Base-by-base conservation (phyloP, 2,113 vertebrate genomes). In the Cricetomys ansorgei region DNA sequence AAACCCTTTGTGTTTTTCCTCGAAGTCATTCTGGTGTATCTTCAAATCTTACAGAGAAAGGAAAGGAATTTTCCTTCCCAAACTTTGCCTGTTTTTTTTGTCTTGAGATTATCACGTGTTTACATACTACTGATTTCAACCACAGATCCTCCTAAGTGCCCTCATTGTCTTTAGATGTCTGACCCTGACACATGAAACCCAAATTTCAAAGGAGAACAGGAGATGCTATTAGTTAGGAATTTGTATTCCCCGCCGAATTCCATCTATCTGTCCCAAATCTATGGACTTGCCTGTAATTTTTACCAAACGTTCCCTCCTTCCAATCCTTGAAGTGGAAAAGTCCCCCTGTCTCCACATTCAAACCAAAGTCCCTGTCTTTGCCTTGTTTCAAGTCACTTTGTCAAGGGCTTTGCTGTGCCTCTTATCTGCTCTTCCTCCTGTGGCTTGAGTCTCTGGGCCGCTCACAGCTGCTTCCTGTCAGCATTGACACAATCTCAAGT, bases 41-140 rank as follows among this genome's bases (percentile, higher is more conserved):
- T 88, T 80, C 5, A 92, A 55, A 69, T 62, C 37, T 64, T 55
- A 50, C 23, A 34, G 31, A 84, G 57, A 89, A 72, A 88, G 7
- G 55, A 75, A 83, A 73, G 8, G 80, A 75, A 59, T 5, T 75
- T 85, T 69, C 57, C 34, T 83, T 50, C 53, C 83, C 34, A 79
- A 96, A 83, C 27, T 69, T 80, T 94, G 70, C 27, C 43, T 70
- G 29, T 45, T 81, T 91, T 79, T 80, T 91, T 79, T 80, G 43
- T 92, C 79, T 83, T n/a, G 29, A 53, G 37, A 72, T 88, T 12
- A 91, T 45, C 50, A 0, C 25, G 37, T 93, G 12, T 95, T 25
- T 57, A 94, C 80, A 79, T 15, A 80, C 0, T 55, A 53, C 19
- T 59, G 7, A 91, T 59, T 95, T 75, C 50, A 70, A 17, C 10